Evolutionary conservation across 2,888 invertebrate species (phyloP), one percentile per base, ranked within the genome.

Genomic region (Drosophila acutilabella): DNA sequence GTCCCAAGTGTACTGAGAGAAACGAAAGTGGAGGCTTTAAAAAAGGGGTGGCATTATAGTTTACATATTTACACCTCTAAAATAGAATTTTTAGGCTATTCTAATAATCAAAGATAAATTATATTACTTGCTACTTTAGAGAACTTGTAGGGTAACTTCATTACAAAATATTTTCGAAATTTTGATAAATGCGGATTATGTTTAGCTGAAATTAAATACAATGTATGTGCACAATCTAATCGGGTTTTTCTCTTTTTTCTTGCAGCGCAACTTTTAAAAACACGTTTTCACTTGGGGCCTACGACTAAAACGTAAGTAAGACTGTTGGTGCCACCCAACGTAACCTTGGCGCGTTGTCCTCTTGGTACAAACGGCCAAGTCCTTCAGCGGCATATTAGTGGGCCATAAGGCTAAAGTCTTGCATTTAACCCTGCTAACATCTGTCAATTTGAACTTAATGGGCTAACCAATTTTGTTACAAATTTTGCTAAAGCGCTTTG

Each of bases 231-330:
- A 14, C 16, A 18, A 16, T n/a, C n/a, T 54, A 44, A 54, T 54
- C n/a, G 42, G 2, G 41, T 53, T 66, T 40, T 59, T 36, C 36
- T 36, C 13, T 36, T 13, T 7, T 45, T 10, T 23, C 8, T 64
- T 71, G 18, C 54, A 73, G 72, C 54, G 13, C 47, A 47, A 71
- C 18, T 14, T 54, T 62, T 59, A 47, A 50, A 45, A 53, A 45
- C 20, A 38, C 30, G 30, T 30, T 42, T 59, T 38, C 36, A 50
- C 40, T 71, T 65, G 64, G 38, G 58, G 50, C 48, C 45, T 71
- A 54, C 26, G n/a, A 26, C 18, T 52, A 51, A 42, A 54, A 51
- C 16, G 65, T 71, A 56, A 64, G 71, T 71, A 64, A 41, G 8
- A 41, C 16, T 59, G 7, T 36, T 23, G 13, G 16, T 38, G 40